phyloP scores from a whole-genome alignment of 2,797 vertebrate species.

The Hydrolagus colliei region DNA sequence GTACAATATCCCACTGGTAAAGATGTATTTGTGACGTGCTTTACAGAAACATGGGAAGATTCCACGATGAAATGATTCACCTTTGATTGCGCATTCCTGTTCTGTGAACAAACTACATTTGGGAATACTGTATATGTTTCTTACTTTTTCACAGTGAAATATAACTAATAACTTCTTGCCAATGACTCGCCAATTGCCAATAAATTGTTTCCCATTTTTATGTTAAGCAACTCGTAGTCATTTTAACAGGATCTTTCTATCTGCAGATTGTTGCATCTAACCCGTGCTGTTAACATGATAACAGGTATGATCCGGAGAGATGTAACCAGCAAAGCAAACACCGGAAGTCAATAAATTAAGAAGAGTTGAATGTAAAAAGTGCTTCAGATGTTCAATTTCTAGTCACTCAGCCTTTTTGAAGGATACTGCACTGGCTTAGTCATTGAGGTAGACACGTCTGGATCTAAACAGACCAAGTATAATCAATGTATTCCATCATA shows the following conservation, averaged over 20 bases:
- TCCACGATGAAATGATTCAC: too few species aligned
- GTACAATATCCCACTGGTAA: background rate
- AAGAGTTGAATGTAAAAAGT: background rate
- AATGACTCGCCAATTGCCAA: too few species aligned
- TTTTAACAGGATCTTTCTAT: constrained; percentile 5
- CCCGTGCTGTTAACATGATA: too few species aligned
- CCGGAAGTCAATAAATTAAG: background rate
- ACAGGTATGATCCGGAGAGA: background rate
- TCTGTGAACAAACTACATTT: background rate
- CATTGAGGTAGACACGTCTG: background rate
- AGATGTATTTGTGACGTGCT: background rate
- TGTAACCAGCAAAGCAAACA: background rate
- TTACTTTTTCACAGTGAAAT: too few species aligned
- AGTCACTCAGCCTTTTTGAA: background rate
- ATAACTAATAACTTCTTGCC: too few species aligned
- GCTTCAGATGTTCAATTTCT: background rate
- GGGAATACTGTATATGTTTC: too few species aligned
- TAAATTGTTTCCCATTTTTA: constrained; percentile 3
- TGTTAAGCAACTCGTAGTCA: background rate
- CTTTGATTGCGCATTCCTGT: background rate
- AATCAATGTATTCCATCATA: too few species aligned
- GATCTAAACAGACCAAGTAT: too few species aligned
- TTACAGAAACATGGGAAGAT: background rate
- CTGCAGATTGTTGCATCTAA: background rate
- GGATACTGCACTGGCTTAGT: background rate